These are phyloP conservation scores for Drymonia ruficornis DNA, from an alignment of 2,888 invertebrate genomes.

Conservation along the genomic window DNA sequence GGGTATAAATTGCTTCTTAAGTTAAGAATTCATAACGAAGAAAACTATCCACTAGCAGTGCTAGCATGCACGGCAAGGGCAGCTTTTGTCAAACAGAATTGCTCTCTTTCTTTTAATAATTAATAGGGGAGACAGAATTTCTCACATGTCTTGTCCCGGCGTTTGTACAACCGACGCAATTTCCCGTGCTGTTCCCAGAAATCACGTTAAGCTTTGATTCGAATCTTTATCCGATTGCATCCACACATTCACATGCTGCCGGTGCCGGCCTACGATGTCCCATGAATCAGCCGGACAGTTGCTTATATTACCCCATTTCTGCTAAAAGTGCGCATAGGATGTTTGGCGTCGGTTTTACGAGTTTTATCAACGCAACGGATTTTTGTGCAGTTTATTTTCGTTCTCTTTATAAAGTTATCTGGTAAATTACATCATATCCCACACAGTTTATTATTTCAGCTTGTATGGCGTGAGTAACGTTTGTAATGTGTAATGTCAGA, in stretches of 20 bases:
- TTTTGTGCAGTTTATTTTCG: constrained; percentile 38
- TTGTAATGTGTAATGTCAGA: constrained; percentile 18
- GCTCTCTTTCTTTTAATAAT: too few relatives aligned
- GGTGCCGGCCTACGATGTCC: constrained; percentile 21
- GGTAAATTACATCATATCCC: constrained; percentile 32
- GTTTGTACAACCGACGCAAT: constrained; percentile 14
- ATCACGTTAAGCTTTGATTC: constrained; percentile 13
- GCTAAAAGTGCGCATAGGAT: constrained; percentile 31
- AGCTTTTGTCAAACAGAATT: too few relatives aligned
- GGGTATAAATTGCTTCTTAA: too few relatives aligned
- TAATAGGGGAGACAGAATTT: too few relatives aligned
- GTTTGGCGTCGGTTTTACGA: constrained; percentile 36
- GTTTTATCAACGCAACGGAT: constrained; percentile 24
- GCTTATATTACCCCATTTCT: constrained; percentile 42
- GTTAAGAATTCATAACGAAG: too few relatives aligned
- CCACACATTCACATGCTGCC: constrained; percentile 25
- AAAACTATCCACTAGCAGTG: too few relatives aligned
- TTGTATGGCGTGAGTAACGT: constrained; percentile 23
- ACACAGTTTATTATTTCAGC: constrained; percentile 29
- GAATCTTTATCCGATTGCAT: constrained; percentile 35
- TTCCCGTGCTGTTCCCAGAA: constrained; percentile 24
- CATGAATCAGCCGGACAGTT: constrained; percentile 47
- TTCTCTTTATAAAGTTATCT: constrained; percentile 26
- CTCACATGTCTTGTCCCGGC: too few relatives aligned
- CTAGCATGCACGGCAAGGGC: too few relatives aligned